Base-by-base conservation (phyloP, 1,140 invertebrate species). In the Metopolophium dirhodum region DNA sequence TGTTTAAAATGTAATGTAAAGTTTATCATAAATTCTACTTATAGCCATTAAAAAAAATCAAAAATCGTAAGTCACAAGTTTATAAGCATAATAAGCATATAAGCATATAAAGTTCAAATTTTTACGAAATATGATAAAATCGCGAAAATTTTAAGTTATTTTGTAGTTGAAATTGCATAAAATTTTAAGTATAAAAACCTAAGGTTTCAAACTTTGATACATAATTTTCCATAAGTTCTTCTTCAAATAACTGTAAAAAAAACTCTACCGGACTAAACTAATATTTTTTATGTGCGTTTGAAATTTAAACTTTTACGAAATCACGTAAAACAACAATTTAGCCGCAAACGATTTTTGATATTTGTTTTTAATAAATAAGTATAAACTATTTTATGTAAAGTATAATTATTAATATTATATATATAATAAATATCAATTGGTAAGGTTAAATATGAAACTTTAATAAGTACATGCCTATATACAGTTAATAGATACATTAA, bases 361-460 rank as follows among this genome's bases (percentile, higher is more conserved):
- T 77, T 61, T 77, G 68, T 77, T 77, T 77, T 77, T 85, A 85
- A 85, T 22, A 85, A 85, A 41, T 7, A 23, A 85, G 45, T 37
- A 85, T 85, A 45, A 85, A 77, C n/a, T 77, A 77, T 77, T 77
- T 77, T 85, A 85, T 85, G 37, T 37, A 37, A 85, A 85, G 0
- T 85, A 85, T 85, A 85, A 85, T 85, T 37, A 85, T 85, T 83
- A 37, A 86, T 86, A 86, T 86, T 86, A 86, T 86, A 47, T 86
- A 86, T 86, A 47, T 86, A 86, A 86, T 86, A 86, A 86, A 86
- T 86, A 86, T 86, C 83, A 86, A 86, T 86, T 86, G 83, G 83
- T 86, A 86, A 86, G 41, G 83, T 86, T 86, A 86, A 47, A 86
- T 86, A 86, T 86, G 41, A 86, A 86, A 86, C 37, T 86, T 86